Percentiles rank a stretch among this genome's conserved stretches.
phyloP scores from a whole-genome alignment of 2,797 vertebrate genomes.

The Gymnodraco acuticeps region DNA sequence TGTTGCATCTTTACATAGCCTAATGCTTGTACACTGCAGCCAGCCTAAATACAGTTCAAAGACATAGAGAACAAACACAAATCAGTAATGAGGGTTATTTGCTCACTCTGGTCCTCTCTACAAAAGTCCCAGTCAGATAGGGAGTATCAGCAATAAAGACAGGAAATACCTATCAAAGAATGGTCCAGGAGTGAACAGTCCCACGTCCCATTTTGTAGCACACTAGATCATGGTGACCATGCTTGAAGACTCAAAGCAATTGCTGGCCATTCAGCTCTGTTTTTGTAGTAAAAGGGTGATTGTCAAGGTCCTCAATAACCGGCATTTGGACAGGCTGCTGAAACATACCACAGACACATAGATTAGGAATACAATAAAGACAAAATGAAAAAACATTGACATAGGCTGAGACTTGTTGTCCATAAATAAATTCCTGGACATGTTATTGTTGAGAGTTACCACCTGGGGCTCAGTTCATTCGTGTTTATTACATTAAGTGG shows the following conservation, averaged over 20 bases:
- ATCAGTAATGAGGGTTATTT: slow-evolving; percentile 2
- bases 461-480: background rate
- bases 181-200: slow-evolving; percentile 10
- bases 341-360: slow-evolving; percentile 41
- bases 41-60: slow-evolving; percentile 12
- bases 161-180: slow-evolving; percentile 16
- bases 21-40: slow-evolving; percentile 9
- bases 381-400: background rate
- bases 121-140: slow-evolving; percentile 23
- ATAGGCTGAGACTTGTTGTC: background rate
- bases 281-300: slow-evolving; percentile 46
- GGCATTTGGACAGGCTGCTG: slow-evolving; percentile 62
- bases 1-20: slow-evolving; percentile 15
- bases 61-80: slow-evolving; percentile 1
- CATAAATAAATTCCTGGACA: background rate
- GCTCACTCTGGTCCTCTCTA: slow-evolving; percentile 10
- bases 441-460: background rate
- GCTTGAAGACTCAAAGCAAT: slow-evolving; percentile 31
- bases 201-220: background rate
- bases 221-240: background rate
- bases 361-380: slow-evolving; percentile 24
- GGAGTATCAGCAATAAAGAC: slow-evolving; percentile 7
- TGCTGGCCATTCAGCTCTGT: slow-evolving; percentile 57
- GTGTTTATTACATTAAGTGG: slow-evolving; percentile 5
- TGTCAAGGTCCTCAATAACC: slow-evolving; percentile 29